phyloP scores from a whole-genome alignment of 2,888 invertebrate species.

The Sesia bembeciformis region DNA sequence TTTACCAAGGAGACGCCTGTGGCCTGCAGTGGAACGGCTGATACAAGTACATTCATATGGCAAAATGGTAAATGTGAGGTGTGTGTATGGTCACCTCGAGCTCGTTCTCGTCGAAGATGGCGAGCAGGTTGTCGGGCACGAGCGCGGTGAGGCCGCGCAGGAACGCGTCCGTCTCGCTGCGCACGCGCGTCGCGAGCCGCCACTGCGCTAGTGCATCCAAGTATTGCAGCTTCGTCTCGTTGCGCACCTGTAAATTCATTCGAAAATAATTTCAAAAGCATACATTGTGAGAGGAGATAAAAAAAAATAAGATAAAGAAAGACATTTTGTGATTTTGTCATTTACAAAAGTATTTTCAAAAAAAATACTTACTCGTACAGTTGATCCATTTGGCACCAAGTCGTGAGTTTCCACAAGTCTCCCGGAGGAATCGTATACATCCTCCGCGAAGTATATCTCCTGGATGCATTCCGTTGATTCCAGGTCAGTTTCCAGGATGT shows the following conservation, averaged over 20 bases:
- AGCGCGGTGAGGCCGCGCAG: conserved; percentile 92
- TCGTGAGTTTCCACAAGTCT: conserved; percentile 86
- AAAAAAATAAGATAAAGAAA: too few species aligned
- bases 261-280: too few species aligned
- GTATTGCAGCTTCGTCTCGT: conserved; percentile 86
- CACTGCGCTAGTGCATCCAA: conserved; percentile 93
- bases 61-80: too few species aligned
- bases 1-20: background rate
- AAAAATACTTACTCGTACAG: conserved; percentile 52
- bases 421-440: conserved; percentile 87
- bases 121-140: conserved; percentile 93
- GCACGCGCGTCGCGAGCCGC: conserved; percentile 85
- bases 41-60: background rate
- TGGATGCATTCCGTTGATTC: conserved; percentile 80
- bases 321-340: too few species aligned
- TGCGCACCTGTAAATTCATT: conserved; percentile 72
- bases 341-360: too few species aligned
- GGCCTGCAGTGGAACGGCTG: background rate
- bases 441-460: conserved; percentile 91
- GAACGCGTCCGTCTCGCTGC: conserved; percentile 90
- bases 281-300: too few species aligned
- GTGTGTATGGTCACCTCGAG: conserved; percentile 79
- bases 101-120: conserved; percentile 97
- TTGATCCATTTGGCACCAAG: conserved; percentile 87
- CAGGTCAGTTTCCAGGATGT: conserved; percentile 91